These are phyloP conservation scores for Spodoptera frugiperda DNA, from an alignment of 1,140 invertebrate species.

Conservation along the genomic window DNA sequence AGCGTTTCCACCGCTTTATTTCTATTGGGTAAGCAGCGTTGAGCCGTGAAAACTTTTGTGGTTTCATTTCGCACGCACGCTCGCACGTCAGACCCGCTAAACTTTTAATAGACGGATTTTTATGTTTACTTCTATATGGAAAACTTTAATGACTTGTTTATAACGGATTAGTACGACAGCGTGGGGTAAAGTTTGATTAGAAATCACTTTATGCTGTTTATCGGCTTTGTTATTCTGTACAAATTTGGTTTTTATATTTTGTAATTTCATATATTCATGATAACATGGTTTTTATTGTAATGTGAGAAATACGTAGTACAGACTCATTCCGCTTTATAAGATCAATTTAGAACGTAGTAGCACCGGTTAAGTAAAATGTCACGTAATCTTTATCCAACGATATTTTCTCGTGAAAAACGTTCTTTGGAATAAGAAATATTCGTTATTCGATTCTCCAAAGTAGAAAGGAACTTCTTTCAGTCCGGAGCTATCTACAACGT, in stretches of 20 bases:
- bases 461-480: not conserved
- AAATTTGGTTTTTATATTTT: too few species aligned
- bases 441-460: not conserved
- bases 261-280: too few species aligned
- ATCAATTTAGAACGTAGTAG: too few species aligned
- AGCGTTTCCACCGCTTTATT: slow-evolving; percentile 40
- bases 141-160: slow-evolving; percentile 44
- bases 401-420: too few species aligned
- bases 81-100: slow-evolving; percentile 14
- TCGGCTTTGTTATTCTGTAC: not conserved
- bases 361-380: too few species aligned
- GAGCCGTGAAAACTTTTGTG: slow-evolving; percentile 47
- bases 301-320: too few species aligned
- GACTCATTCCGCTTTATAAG: too few species aligned
- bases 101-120: slow-evolving; percentile 46
- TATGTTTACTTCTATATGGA: slow-evolving; percentile 27
- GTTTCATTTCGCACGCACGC: slow-evolving; percentile 51
- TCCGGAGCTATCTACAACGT: not conserved
- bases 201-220: slow-evolving; percentile 14
- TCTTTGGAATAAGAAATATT: too few species aligned
- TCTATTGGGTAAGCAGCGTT: slow-evolving; percentile 43
- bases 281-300: too few species aligned
- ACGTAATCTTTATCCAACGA: too few species aligned
- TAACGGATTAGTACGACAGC: slow-evolving; percentile 18
- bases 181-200: slow-evolving; percentile 15